These are phyloP conservation scores for Matsumyia berberina DNA, from an alignment of 2,888 invertebrate species.

Conservation along the genomic window DNA sequence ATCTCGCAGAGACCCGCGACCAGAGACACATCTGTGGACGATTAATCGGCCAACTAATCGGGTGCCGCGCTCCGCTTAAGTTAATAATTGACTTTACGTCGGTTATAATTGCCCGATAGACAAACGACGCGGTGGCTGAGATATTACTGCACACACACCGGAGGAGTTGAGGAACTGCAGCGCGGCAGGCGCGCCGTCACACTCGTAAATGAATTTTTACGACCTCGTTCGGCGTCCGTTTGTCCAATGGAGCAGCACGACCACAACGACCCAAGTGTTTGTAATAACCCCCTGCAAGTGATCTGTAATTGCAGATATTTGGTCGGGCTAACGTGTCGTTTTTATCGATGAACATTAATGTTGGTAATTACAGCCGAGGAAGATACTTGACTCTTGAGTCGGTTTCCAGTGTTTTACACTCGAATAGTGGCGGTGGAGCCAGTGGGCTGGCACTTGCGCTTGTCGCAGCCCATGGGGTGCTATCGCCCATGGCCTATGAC, in stretches of 20 bases:
- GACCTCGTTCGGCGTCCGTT: constrained; percentile 21
- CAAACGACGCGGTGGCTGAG: constrained; percentile 46
- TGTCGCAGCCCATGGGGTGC: constrained; percentile 45
- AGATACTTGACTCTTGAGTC: constrained; percentile 49
- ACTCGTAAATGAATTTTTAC: constrained; percentile 70
- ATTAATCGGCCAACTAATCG: constrained; percentile 74
- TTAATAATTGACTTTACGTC: constrained; percentile 74
- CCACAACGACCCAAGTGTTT: constrained; percentile 42
- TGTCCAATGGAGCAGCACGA: constrained; percentile 24
- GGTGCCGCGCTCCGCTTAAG: constrained; percentile 66
- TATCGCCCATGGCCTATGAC: constrained; percentile 56
- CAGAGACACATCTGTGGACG: constrained; percentile 68
- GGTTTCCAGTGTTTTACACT: constrained; percentile 46
- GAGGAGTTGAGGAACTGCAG: constrained; percentile 43
- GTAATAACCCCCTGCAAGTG: constrained; percentile 73
- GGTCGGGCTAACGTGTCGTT: constrained; percentile 73
- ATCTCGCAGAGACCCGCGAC: constrained; percentile 31
- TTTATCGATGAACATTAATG: constrained; percentile 75
- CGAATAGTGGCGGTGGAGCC: constrained; percentile 7
- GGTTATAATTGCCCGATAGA: constrained; percentile 71
- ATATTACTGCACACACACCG: constrained; percentile 35
- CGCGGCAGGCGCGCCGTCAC: constrained; percentile 28
- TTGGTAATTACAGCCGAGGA: constrained; percentile 67
- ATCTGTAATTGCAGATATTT: constrained; percentile 77
- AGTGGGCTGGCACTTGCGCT: constrained; percentile 42